Conservation (phyloP, 53 echinoderm and acorn worm species). For the Hippasteria phrygiana region DNA sequence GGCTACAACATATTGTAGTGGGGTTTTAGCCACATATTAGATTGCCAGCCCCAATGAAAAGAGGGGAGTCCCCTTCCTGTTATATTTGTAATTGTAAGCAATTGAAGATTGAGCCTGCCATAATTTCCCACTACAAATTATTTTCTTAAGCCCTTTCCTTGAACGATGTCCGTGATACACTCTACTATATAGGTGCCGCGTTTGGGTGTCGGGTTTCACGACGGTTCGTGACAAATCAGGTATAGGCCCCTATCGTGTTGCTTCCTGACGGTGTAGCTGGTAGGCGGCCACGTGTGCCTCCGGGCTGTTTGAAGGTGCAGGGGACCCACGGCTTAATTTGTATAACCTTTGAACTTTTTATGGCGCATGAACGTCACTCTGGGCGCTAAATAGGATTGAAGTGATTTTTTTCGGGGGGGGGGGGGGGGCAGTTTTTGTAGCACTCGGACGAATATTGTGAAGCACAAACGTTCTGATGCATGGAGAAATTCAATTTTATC, state of each 20-base stretch:
- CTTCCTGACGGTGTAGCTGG: slow-evolving; percentile 27
- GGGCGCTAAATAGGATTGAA: slow-evolving; percentile 5
- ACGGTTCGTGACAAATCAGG: slow-evolving; percentile 38
- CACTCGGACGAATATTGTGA: too few species aligned
- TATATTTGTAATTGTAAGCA: too few species aligned
- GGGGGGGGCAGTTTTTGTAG: too few species aligned
- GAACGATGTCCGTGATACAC: not conserved
- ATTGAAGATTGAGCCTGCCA: too few species aligned
- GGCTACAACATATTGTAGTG: too few species aligned
- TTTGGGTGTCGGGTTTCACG: slow-evolving; percentile 27
- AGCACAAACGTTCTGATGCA: not conserved
- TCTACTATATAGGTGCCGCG: not conserved
- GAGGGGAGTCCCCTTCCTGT: too few species aligned
- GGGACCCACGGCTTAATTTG: slow-evolving; percentile 65
- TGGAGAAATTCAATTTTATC: not conserved
- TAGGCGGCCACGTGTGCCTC: slow-evolving; percentile 44
- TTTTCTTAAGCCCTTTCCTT: not conserved
- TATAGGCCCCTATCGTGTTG: not conserved
- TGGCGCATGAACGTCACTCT: slow-evolving; percentile 46
- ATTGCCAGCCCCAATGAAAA: too few species aligned
- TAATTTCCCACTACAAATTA: not conserved
- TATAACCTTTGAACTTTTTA: slow-evolving; percentile 60
- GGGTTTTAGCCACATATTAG: too few species aligned
- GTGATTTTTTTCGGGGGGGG: too few species aligned
- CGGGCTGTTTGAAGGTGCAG: slow-evolving; percentile 44